A percentile compares a stretch with the other conserved stretches of the same genome.
These are phyloP conservation scores for Acrobasis repandana DNA, from an alignment of 2,888 invertebrate species.

Conservation along the genomic window DNA sequence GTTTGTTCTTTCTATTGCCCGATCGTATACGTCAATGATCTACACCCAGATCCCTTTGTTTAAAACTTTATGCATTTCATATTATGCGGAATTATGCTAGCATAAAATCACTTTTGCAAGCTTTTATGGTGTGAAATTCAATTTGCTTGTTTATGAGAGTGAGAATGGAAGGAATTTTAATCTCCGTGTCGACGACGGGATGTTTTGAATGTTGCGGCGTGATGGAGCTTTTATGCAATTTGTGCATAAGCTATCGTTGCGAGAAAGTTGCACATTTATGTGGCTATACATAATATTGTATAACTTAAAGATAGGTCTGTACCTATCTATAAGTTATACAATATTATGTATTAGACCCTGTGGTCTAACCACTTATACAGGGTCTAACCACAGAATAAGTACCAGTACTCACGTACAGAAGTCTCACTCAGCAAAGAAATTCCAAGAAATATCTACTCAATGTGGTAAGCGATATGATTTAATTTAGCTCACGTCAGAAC, in stretches of 20 bases:
- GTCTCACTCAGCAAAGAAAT: too few relatives aligned
- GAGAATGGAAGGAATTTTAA: constrained; percentile 19
- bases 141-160: constrained; percentile 43
- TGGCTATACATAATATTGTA: too few relatives aligned
- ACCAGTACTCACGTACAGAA: too few relatives aligned
- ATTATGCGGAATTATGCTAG: constrained; percentile 42
- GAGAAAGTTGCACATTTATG: background rate
- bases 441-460: too few relatives aligned
- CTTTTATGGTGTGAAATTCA: constrained; percentile 49
- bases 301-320: too few relatives aligned
- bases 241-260: constrained; percentile 4
- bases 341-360: too few relatives aligned
- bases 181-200: constrained; percentile 9
- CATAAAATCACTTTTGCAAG: constrained; percentile 45
- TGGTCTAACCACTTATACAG: too few relatives aligned
- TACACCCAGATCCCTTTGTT: constrained; percentile 31
- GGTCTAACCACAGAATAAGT: too few relatives aligned
- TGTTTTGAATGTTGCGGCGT: background rate
- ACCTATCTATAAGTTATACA: too few relatives aligned
- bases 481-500: too few relatives aligned
- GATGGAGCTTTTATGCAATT: constrained; percentile 4
- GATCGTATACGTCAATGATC: background rate
- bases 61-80: constrained; percentile 42
- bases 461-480: too few relatives aligned
- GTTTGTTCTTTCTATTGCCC: background rate